Evolutionary conservation across 2,888 invertebrate genomes (phyloP), one percentile per base, ranked within the genome.

Genomic region (Ferdinandea cuprea): DNA sequence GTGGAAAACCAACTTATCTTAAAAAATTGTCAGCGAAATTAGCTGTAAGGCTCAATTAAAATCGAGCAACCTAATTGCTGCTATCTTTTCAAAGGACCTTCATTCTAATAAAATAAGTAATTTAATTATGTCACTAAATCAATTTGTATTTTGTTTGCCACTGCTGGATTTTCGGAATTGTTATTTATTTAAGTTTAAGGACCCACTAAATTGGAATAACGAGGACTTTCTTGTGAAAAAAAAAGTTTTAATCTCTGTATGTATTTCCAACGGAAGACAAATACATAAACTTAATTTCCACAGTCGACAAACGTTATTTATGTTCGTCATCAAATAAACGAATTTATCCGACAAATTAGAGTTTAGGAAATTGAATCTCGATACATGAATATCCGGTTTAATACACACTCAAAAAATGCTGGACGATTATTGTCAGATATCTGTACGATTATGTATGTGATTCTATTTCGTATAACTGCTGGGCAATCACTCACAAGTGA

Each of bases 401-500:
- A 13, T 61, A n/a, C 46, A 35, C 44, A 21, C n/a, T n/a, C 17
- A 59, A 4, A 59, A 59, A 17, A 44, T 59, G 30, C 44, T 40
- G 28, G 15, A 4, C 8, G 66, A 66, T 66, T 44, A 66, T 42
- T 50, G 54, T 54, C 54, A 44, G 15, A 50, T 40, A 40, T 40
- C 8, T 30, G n/a, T 15, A 46, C 11, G 21, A 21, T 28, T 1
- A 3, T 15, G 9, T n/a, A 28, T 35, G 46, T 21, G 25, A 13
- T 58, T 19, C 28, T 1, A 19, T 58, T 28, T 9, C 15, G 13
- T 44, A 21, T 21, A 15, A 40, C 30, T 5, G 56, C 15, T 28
- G 17, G 54, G 44, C 52, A 69, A 69, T 69, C 48, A 35, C 40
- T 48, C 58, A 58, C 58, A 30, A 48, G 48, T 40, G 69, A 40